Evolutionary conservation across 2,113 vertebrate species (phyloP), one percentile per base, ranked within the genome.

Genomic region (Psammodynastes pulverulentus): DNA sequence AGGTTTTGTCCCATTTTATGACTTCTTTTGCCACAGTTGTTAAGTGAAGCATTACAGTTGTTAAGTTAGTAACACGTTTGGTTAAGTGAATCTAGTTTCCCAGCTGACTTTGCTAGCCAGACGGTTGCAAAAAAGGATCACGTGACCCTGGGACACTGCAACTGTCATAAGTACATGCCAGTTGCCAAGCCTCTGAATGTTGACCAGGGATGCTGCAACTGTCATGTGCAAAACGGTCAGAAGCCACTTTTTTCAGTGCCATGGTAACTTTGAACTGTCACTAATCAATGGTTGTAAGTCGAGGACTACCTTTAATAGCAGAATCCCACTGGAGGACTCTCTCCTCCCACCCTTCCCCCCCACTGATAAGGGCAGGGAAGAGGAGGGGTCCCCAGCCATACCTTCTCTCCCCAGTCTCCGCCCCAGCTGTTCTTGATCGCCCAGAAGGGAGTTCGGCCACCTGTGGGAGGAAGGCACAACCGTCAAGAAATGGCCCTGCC

Each of bases 401-500:
- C 98, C 98, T 99, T 93, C 89, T 99, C 98, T 9, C 98, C 98
- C 95, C 98, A 99, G 93, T 99, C 97, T 84, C 96, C 95, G 51
- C 98, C 98, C 98, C 98, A 99, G 97, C 98, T 99, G 97, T 99
- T 99, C 96, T 99, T 99, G 95, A 99, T 99, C 93, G 98, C 98
- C 98, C 98, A 99, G 96, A 98, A 99, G 19, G 98, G 98, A 46
- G 94, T 43, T 0, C 93, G 96, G 23, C 98, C 97, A 93, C 98
- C 98, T 99, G 95, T 39, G 1, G 17, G 72, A 79, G 88, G 9
- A 86, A 84, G 51, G 9, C 10, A 62, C 9, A 7, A 26, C 9
- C 4, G n/a, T 48, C 21, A 39, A 4, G n/a, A 87, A 29, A 26
- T 19, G 45, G 49, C 51, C 15, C 3, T 23, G 13, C 5, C 5